Evolutionary conservation across 1,140 invertebrate species (phyloP).

Genomic region (Aphaenogaster floridana): DNA sequence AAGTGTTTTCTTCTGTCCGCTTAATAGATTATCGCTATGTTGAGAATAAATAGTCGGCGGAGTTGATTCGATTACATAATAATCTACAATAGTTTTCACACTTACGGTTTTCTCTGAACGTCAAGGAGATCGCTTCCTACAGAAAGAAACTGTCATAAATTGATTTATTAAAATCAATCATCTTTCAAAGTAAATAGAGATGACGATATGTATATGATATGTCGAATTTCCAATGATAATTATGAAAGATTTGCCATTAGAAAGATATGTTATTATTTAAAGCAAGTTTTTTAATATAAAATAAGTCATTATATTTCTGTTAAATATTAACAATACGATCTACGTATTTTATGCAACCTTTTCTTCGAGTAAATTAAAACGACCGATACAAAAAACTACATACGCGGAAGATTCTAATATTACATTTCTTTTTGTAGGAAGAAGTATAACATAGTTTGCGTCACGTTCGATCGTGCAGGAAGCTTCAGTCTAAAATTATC

Average conservation of each 20-base stretch:
- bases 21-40: constrained; percentile 58
- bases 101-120: constrained; percentile 18
- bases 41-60: constrained; percentile 66
- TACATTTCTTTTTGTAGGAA: constrained; percentile 70
- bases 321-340: constrained; percentile 6
- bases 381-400: constrained; percentile 1
- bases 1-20: constrained; percentile 61
- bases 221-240: constrained; percentile 37
- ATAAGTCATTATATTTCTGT: neutral
- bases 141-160: constrained; percentile 51
- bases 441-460: constrained; percentile 17
- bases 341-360: neutral
- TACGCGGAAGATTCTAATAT: constrained; percentile 11
- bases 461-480: constrained; percentile 66
- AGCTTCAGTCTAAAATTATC: constrained; percentile 42
- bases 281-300: constrained; percentile 4
- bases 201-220: constrained; percentile 40
- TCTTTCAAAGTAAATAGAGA: neutral
- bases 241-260: neutral
- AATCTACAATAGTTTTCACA: constrained; percentile 61
- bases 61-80: constrained; percentile 55
- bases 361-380: neutral
- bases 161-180: constrained; percentile 5
- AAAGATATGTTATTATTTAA: constrained; percentile 34
- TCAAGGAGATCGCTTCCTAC: constrained; percentile 62